These are phyloP conservation scores for Malurus elegans DNA, from an alignment of 2,113 vertebrate species.

Conservation along the genomic window DNA sequence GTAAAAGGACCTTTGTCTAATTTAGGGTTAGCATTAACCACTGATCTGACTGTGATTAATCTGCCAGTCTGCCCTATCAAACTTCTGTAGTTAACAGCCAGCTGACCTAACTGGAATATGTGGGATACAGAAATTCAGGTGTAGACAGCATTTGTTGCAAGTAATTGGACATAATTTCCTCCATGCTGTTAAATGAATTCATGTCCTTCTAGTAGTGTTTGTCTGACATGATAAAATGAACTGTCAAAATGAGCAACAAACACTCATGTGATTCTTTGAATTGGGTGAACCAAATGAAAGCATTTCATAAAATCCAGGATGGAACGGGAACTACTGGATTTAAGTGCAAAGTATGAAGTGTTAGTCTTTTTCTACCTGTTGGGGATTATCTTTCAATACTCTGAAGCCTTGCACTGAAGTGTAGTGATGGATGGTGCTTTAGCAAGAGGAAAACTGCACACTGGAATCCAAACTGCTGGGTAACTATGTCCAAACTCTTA, in stretches of 20 bases:
- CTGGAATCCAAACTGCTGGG: background rate
- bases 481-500: background rate
- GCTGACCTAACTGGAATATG: background rate
- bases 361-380: background rate
- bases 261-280: background rate
- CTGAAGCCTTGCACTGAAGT: background rate
- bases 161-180: background rate
- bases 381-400: background rate
- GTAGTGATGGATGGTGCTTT: background rate
- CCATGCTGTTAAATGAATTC: background rate
- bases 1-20: background rate
- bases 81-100: background rate
- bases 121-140: background rate
- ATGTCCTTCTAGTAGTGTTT: fast-evolving
- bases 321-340: fast-evolving
- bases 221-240: background rate
- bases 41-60: background rate
- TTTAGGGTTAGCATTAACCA: background rate
- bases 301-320: background rate
- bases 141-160: background rate
- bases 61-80: background rate
- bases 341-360: fast-evolving
- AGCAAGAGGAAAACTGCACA: background rate
- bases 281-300: background rate
- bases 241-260: background rate